Evolutionary conservation across 2,888 invertebrate genomes (phyloP), one percentile per base, ranked within the genome.

Genomic region (Pteria penguin): DNA sequence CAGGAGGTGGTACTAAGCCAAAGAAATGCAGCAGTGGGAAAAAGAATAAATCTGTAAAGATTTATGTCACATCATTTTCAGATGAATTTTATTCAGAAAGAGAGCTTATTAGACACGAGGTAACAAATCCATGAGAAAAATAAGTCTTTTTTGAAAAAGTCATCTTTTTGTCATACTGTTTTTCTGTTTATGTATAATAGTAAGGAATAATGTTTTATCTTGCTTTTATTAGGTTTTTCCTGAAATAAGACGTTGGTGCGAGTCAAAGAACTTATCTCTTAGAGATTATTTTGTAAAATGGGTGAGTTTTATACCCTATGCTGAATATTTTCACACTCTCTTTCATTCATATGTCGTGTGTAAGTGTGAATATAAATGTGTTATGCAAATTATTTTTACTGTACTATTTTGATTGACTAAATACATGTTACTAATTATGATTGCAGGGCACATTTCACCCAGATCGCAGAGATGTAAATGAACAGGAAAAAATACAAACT

Each of bases 21-120:
- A 79, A 74, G 63, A 66, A 58, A 18, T 63, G 60, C 27, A 36
- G 45, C 22, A 57, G 70, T 58, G 36, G 52, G 55, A 62, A 73
- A 57, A 77, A 80, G 60, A 79, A 76, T 14, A 78, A 66, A 32
- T 79, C 84, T 32, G 87, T 89, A 29, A 87, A 86, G 60, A 71
- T 90, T 18, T 89, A 87, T 72, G 81, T 88, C 27, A 88, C 89
- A 5, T 86, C 88, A 1, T 88, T 84, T 75, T 79, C 84, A 27
- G 88, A 88, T 84, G 89, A 89, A 62, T 90, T 90, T 76, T 86
- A 80, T 73, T 81, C 89, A 31, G 90, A 90, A 75, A 84, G 90
- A 72, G 88, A 89, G 26, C 79, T 88, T 52, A 74, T 90, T 4
- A 79, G 84, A 65, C 84, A 85, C 72, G 86, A 90, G 87, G 89